Evolutionary conservation across 1,140 invertebrate genomes (phyloP).

Genomic region (Pararge aegeria): DNA sequence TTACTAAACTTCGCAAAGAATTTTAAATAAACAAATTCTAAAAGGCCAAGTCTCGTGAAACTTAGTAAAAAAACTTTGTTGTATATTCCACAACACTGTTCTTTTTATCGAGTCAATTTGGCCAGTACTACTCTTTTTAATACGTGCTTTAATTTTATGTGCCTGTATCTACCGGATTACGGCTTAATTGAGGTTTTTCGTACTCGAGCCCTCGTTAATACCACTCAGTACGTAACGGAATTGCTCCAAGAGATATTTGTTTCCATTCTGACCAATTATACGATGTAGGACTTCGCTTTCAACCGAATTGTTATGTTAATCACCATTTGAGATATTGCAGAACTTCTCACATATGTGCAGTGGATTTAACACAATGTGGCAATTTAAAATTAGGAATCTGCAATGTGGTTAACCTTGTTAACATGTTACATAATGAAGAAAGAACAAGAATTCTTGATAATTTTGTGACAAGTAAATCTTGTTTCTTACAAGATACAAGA

Average conservation of each 20-base stretch:
- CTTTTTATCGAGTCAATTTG: conserved; percentile 66
- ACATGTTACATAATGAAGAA: no score
- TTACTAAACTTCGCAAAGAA: neutral
- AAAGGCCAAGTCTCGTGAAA: neutral
- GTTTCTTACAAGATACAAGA: no score
- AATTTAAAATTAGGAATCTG: no score
- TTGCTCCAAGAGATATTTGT: conserved; percentile 15
- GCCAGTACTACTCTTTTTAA: conserved; percentile 67
- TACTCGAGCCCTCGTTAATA: conserved; percentile 35
- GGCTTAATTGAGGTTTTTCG: conserved; percentile 62
- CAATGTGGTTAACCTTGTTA: no score
- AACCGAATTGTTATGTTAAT: neutral
- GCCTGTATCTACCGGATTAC: conserved; percentile 59
- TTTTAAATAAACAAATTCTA: neutral
- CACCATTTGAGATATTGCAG: neutral
- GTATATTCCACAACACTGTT: conserved; percentile 4
- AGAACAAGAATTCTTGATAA: no score
- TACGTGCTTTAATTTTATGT: conserved; percentile 71
- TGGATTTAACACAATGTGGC: neutral
- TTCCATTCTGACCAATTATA: conserved; percentile 21
- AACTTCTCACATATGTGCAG: neutral
- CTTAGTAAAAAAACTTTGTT: conserved; percentile 4
- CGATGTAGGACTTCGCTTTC: neutral
- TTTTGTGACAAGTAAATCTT: no score
- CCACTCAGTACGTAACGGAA: conserved; percentile 14